Evolutionary conservation across 2,888 invertebrate species (phyloP), one percentile per base, ranked within the genome.

Genomic region (Tenthredo mesomela): DNA sequence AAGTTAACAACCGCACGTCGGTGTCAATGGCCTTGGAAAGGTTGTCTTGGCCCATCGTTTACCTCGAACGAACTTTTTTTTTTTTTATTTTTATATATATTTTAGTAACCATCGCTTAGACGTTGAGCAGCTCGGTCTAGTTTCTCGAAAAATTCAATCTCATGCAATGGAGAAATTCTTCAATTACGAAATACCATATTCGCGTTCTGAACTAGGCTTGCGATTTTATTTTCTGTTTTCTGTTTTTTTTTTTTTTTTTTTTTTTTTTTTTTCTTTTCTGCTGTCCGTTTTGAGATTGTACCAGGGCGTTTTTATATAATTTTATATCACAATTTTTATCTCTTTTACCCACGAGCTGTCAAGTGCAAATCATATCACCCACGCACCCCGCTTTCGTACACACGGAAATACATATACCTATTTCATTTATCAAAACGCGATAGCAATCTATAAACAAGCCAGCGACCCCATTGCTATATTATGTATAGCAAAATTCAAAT

Each of bases 321-420:
- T 80, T 40, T 40, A 25, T 58, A n/a, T 12, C 21, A 40, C 61
- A 15, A 61, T 80, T 37, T 54, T 61, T 47, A 67, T 25, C 9
- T 9, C 15, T 33, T 82, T 82, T 70, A 67, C 67, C 65, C 61
- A 82, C 50, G 47, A 29, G 43, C 67, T 82, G 82, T 82, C 82
- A 82, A 29, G 67, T 47, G 47, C 82, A 67, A 82, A 82, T 82
- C 82, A 82, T 70, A 43, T 29, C 29, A 12, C 67, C 82, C 47
- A 82, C 82, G 65, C 82, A 15, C 25, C 73, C 33, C 43, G 18
- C 25, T 61, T 10, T 80, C 61, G 61, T 61, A 61, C 65, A 61
- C 80, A 65, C 21, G 40, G 15, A 6, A 47, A 82, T 43, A 82
- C 65, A 40, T 82, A 82, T 43, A 82, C 65, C 25, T 82, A 82